Base-by-base conservation (phyloP, 2,797 vertebrate genomes). In the Sebastes iracundus region DNA sequence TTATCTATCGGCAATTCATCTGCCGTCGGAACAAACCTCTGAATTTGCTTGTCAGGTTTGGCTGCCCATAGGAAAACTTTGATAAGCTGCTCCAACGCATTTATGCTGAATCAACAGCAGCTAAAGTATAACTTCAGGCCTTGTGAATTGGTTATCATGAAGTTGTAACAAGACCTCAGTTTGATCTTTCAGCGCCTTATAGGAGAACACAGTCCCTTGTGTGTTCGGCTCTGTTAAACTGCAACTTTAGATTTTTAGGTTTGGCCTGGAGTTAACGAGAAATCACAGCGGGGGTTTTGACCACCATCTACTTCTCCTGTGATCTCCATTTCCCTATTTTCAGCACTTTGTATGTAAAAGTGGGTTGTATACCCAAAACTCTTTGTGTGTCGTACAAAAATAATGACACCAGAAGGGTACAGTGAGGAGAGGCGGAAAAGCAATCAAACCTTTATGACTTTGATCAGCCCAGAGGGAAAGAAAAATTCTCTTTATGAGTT, bases 21-120 rank as follows among this genome's bases (percentile, higher is more conserved):
- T 79, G 65, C 55, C 23, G 46, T 75, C 10, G 14, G 58, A 77
- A 66, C 63, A 82, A 80, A 63, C 72, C 53, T 49, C 35, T 62
- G 67, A 84, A 67, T 75, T 67, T 35, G 55, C 77, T 71, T 59
- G 63, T 78, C 59, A 84, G 79, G 42, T 86, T 84, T 30, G 18
- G 42, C 56, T 76, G 72, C 85, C 78, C 58, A 83, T 27, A 87
- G 85, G 78, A 82, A 85, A 53, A 73, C 78, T 74, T 75, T 83
- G 79, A 87, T 86, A 77, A 81, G 20, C 80, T 69, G 62, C 65
- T 77, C 46, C 27, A 53, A 69, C 55, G 4, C 59, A 75, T 73
- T 70, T 87, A 77, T 84, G 88, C 86, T 91, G 89, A 90, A 83
- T 90, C 78, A 78, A 88, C 88, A 85, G 67, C 75, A 79, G 78